A percentile compares a stretch with the other conserved stretches of the same genome.
Evolutionary conservation across 92 coral and sea anemone species (phyloP).

Genomic region (Porites evermanni): DNA sequence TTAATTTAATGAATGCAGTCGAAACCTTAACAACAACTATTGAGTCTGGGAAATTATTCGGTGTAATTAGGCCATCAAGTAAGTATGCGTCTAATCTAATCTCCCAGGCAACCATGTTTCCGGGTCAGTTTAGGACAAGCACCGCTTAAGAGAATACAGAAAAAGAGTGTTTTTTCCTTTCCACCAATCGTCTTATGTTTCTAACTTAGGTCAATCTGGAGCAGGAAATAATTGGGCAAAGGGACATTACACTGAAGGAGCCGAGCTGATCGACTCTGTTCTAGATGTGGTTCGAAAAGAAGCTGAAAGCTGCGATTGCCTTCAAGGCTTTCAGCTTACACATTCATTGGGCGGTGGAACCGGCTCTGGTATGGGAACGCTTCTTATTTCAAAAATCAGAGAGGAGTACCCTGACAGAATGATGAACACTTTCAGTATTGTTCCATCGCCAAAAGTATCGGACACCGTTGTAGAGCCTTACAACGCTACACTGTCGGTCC

Average conservation of each 20-base stretch:
- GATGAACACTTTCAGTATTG: conserved; percentile 87
- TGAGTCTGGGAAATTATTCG: no score
- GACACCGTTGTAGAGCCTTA: conserved; percentile 99
- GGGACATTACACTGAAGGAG: conserved; percentile 91
- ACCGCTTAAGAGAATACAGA: neutral
- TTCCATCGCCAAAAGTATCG: conserved; percentile 95
- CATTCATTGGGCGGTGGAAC: conserved; percentile 91
- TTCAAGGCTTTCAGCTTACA: conserved; percentile 89
- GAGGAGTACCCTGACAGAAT: conserved; percentile 87
- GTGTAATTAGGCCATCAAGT: no score
- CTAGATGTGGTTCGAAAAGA: conserved; percentile 85
- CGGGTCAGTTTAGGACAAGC: no score
- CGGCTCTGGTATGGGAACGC: conserved; percentile 88
- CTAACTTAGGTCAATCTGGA: conserved; percentile 75
- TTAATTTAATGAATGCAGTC: neutral
- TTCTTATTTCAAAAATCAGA: conserved; percentile 79
- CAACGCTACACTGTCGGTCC: conserved; percentile 98
- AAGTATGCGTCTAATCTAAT: no score
- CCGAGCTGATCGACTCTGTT: conserved; percentile 79
- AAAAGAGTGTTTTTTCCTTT: neutral
- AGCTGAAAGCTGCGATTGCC: conserved; percentile 83
- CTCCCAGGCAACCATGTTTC: no score
- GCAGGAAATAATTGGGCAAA: conserved; percentile 95
- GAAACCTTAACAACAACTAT: neutral
- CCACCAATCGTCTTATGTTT: neutral